Conservation (phyloP, 2,888 invertebrate species). For the Nemoura dubitans region DNA sequence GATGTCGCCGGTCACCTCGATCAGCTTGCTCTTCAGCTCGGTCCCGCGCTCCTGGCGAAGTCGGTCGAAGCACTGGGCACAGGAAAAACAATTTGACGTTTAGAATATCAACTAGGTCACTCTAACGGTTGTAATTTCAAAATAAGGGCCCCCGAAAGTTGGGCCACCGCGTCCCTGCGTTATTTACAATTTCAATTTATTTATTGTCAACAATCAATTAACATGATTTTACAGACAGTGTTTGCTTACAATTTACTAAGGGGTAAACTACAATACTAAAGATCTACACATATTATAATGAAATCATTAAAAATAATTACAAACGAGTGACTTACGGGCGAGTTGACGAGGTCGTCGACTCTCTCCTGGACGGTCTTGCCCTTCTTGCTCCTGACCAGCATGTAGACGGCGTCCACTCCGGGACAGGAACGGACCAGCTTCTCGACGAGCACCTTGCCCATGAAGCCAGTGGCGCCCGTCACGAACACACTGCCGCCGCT, state of each 20-base stretch:
- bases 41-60: not conserved
- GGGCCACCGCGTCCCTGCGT: too few species aligned
- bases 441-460: constrained; percentile 27
- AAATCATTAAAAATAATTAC: too few species aligned
- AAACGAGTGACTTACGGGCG: constrained; percentile 21
- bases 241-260: too few species aligned
- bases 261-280: too few species aligned
- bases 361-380: constrained; percentile 19
- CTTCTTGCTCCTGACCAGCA: constrained; percentile 21
- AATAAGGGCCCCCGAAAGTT: too few species aligned
- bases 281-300: too few species aligned
- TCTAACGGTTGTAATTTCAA: too few species aligned
- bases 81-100: not conserved
- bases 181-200: too few species aligned
- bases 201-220: too few species aligned
- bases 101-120: not conserved
- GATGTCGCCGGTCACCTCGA: constrained; percentile 7
- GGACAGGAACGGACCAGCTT: not conserved
- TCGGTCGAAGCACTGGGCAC: constrained; percentile 13
- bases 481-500: not conserved
- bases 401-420: not conserved
- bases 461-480: constrained; percentile 2
- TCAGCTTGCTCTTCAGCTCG: not conserved
- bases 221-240: too few species aligned
- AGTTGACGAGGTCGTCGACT: constrained; percentile 3